Evolutionary conservation across 2,113 vertebrate species (phyloP).

Genomic region (Pterocles burchelli): DNA sequence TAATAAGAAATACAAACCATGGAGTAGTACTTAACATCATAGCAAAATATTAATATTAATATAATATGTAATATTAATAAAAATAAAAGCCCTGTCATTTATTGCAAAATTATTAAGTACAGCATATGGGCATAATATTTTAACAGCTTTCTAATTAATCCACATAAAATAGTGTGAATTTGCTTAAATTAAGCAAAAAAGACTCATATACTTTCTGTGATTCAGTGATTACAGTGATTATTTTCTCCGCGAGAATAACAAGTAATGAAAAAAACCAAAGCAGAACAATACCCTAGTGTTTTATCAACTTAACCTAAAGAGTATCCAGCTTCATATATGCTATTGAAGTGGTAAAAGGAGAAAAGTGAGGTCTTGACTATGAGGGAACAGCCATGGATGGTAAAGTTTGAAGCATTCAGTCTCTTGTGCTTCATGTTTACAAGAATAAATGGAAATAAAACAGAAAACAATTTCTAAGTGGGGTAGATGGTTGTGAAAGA

Average conservation of each 20-base stretch:
- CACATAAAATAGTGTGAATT: neutral
- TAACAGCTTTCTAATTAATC: neutral
- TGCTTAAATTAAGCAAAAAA: neutral
- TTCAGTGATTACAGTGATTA: neutral
- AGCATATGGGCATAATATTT: neutral
- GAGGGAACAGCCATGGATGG: neutral
- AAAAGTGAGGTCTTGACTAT: neutral
- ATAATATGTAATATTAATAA: neutral
- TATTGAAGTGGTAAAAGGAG: neutral
- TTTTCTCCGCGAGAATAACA: neutral
- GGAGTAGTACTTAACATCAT: neutral
- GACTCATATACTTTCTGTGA: neutral
- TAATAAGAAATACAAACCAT: neutral
- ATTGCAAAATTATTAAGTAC: neutral
- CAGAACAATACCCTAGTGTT: neutral
- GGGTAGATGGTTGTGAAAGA: neutral
- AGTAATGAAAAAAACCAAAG: neutral
- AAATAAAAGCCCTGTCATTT: neutral
- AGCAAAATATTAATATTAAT: neutral
- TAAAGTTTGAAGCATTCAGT: neutral
- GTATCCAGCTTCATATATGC: neutral
- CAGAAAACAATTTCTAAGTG: neutral
- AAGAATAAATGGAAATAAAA: slow-evolving; percentile 6
- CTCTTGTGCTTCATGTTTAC: neutral
- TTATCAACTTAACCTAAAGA: neutral